These are phyloP conservation scores for Aldabrachelys gigantea DNA, from an alignment of 2,113 vertebrate species.

Conservation along the genomic window DNA sequence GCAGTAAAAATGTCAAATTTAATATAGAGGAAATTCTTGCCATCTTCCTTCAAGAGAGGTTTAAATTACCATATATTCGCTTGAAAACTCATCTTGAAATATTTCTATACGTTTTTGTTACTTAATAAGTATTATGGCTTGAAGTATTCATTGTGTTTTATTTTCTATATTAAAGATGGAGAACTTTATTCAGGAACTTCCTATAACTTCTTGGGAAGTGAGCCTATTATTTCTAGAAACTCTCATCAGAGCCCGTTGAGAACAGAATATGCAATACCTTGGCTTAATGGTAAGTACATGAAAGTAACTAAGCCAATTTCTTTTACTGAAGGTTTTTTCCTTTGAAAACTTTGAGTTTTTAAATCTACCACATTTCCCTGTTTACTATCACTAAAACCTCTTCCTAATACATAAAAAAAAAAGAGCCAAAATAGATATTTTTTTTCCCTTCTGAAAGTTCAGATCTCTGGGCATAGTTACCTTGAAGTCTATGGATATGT, in stretches of 20 bases:
- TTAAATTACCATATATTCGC: background rate
- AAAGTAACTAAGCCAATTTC: background rate
- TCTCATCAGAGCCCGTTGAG: constrained; percentile 89
- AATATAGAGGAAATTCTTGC: background rate
- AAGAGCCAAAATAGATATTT: background rate
- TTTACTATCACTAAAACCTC: background rate
- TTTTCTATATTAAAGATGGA: constrained; percentile 83
- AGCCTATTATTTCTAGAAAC: constrained; percentile 93
- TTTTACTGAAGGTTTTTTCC: background rate
- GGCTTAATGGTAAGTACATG: constrained; percentile 92
- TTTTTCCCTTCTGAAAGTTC: background rate
- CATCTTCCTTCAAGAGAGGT: background rate
- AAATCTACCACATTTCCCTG: background rate
- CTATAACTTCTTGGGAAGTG: constrained; percentile 96
- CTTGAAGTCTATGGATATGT: background rate
- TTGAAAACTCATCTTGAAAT: background rate
- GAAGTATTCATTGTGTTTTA: background rate
- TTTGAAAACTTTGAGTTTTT: background rate
- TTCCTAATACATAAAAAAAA: background rate
- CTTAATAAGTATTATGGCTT: background rate
- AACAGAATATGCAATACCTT: constrained; percentile 95
- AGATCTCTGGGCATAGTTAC: background rate
- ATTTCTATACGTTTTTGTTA: background rate
- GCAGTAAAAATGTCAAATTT: background rate
- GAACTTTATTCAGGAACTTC: constrained; percentile 95